These are phyloP conservation scores for Pseudoatta argentina DNA, from an alignment of 1,140 invertebrate genomes.

Conservation along the genomic window DNA sequence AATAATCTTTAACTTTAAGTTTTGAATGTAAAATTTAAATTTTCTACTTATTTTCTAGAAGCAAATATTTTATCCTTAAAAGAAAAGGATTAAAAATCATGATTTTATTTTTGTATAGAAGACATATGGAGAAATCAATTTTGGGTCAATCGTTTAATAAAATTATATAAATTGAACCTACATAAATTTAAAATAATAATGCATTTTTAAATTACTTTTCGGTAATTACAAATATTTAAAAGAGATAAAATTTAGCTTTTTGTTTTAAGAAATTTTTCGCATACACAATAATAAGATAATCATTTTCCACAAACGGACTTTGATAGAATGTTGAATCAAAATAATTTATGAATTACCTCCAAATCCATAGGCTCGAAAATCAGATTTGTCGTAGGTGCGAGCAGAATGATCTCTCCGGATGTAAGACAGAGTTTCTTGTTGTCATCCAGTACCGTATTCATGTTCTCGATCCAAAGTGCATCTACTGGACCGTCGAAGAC, in stretches of 20 bases:
- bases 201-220: background rate
- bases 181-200: background rate
- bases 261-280: background rate
- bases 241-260: background rate
- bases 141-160: too few species aligned
- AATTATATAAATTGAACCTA: too few species aligned
- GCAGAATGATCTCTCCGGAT: slow-evolving; percentile 97
- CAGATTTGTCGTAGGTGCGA: slow-evolving; percentile 96
- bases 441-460: slow-evolving; percentile 98
- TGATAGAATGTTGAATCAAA: background rate
- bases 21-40: background rate
- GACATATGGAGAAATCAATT: too few species aligned
- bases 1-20: background rate
- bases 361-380: slow-evolving; percentile 98
- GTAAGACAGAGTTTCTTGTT: slow-evolving; percentile 97
- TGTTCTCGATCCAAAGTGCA: slow-evolving; percentile 98
- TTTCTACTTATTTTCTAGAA: background rate
- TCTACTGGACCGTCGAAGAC: slow-evolving; percentile 98
- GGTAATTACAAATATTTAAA: background rate
- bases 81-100: too few species aligned
- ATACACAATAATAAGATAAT: background rate
- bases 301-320: background rate
- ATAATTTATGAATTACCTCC: slow-evolving; percentile 85
- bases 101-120: too few species aligned
- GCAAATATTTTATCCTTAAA: background rate